Conservation (phyloP, 2,888 invertebrate genomes). For the Schizaphis graminum region DNA sequence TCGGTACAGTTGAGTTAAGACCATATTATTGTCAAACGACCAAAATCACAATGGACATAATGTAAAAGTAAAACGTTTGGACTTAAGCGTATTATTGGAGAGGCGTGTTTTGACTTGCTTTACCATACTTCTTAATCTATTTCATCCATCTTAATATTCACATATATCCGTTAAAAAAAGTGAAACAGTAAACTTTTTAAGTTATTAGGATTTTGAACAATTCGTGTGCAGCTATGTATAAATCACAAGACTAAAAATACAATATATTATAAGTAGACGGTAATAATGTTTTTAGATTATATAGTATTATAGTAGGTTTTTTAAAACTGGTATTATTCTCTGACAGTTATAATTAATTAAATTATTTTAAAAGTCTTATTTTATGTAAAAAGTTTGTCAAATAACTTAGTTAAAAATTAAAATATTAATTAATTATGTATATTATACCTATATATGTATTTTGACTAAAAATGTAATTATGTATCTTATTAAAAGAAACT, state of each 20-base stretch:
- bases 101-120: not conserved
- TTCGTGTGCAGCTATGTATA: not conserved
- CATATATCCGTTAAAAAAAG: not conserved
- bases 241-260: not conserved
- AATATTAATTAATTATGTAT: not conserved
- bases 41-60: not conserved
- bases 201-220: not conserved
- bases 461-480: not conserved
- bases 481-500: not conserved
- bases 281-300: not conserved
- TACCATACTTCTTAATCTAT: not conserved
- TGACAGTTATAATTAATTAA: not conserved
- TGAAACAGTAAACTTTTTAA: not conserved
- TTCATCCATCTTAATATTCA: not conserved
- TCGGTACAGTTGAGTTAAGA: not conserved
- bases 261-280: not conserved
- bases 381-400: slow-evolving; percentile 29
- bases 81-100: not conserved
- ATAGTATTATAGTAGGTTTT: not conserved
- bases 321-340: not conserved
- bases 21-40: not conserved
- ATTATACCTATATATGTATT: not conserved
- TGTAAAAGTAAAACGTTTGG: not conserved
- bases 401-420: not conserved
- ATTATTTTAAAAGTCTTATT: not conserved